Base-by-base conservation (phyloP, 2,888 invertebrate genomes). In the Maniola hyperantus region DNA sequence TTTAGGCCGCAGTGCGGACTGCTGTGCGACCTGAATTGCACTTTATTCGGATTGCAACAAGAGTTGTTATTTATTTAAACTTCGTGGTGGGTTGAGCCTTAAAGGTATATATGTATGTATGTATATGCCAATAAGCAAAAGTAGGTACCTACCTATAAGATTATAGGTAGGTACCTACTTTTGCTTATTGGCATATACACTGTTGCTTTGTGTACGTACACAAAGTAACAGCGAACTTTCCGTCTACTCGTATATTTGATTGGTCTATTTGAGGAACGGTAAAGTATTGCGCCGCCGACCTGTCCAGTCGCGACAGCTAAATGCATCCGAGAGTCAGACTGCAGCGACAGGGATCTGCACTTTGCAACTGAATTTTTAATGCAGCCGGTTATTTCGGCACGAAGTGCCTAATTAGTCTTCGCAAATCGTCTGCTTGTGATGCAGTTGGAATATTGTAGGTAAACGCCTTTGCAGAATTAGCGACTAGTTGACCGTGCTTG, bases 321-420 rank as follows among this genome's bases (percentile, higher is more conserved):
- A 88, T 86, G 87, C 84, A 84, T 83, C 80, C 77, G 54, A 46
- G 62, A 63, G 63, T 55, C 63, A 77, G 78, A 80, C 81, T 85
- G 88, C 87, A 86, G 70, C 82, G 84, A 91, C 90, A 91, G 78
- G 83, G 87, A 83, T 85, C 83, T 90, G 90, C 90, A 91, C 91
- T 91, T 87, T 87, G 79, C 81, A 74, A 75, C 77, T 90, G 90
- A 87, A 91, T 90, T 79, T 89, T 90, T 90, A 90, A 90, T 86
- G 79, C 76, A 72, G 64, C 76, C 72, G 78, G 82, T 81, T 88
- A 88, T 89, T 87, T 87, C 79, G 77, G 79, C 77, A 77, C 76
- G 75, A 82, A 79, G 76, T 79, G 79, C 67, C 83, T 88, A 88
- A 88, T 89, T 88, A 86, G 83, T 82, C 74, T 74, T 66, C 48